Percentiles rank a stretch among this genome's conserved stretches.
These are phyloP conservation scores for Clostera curtula DNA, from an alignment of 2,888 invertebrate species.

Conservation along the genomic window DNA sequence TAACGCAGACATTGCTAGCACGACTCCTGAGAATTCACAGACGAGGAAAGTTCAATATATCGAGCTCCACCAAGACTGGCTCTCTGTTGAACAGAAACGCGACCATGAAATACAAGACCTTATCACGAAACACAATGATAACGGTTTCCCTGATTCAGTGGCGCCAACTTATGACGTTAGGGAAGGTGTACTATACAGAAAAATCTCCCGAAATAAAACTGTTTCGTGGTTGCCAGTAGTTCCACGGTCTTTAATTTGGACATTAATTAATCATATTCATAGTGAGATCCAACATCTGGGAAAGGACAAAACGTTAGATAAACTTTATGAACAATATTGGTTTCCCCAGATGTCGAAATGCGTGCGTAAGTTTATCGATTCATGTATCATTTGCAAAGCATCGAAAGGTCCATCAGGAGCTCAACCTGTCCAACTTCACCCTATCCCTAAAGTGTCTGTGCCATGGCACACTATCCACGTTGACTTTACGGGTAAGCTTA, in stretches of 20 bases:
- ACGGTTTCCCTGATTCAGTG: constrained; percentile 1
- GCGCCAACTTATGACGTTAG: constrained; percentile 20
- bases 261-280: constrained; percentile 20
- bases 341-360: constrained; percentile 20
- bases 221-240: constrained; percentile 17
- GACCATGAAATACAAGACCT: constrained; percentile 18
- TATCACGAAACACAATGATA: constrained; percentile 6
- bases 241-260: constrained; percentile 16
- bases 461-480: constrained; percentile 1
- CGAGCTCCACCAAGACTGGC: constrained; percentile 16
- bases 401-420: constrained; percentile 18
- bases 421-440: constrained; percentile 13
- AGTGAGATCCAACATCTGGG: constrained; percentile 19
- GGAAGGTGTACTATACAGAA: constrained; percentile 16
- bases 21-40: background rate
- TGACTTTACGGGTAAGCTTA: constrained; percentile 2
- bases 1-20: too few species aligned
- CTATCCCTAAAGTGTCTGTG: constrained; percentile 10
- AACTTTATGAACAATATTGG: constrained; percentile 22
- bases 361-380: constrained; percentile 17
- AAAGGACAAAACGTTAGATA: constrained; percentile 20
- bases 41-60: constrained; percentile 8
- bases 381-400: constrained; percentile 18
- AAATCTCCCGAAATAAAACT: constrained; percentile 12
- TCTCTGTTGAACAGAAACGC: constrained; percentile 20